These are phyloP conservation scores for Typhlichthys eigenmanni DNA, from an alignment of 2,797 vertebrate genomes.

Conservation along the genomic window DNA sequence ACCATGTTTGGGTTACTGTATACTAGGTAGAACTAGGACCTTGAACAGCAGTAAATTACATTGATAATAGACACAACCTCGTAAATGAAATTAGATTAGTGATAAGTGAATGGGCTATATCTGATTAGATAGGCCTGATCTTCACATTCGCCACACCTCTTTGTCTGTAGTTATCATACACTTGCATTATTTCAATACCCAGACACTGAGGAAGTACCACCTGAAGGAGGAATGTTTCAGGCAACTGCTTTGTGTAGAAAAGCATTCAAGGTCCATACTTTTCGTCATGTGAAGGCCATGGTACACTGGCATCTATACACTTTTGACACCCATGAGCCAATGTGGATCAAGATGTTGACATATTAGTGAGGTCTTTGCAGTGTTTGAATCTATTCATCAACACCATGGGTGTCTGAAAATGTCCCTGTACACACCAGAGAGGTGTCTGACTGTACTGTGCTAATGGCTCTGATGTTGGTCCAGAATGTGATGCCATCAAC, in stretches of 20 bases:
- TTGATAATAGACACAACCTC: constrained; percentile 21
- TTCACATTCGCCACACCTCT: no score
- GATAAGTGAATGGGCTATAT: background rate
- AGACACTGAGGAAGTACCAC: background rate
- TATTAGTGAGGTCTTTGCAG: constrained; percentile 14
- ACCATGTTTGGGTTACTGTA: constrained; percentile 14
- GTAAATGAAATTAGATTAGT: background rate
- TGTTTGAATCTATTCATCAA: constrained; percentile 19
- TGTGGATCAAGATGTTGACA: constrained; percentile 6
- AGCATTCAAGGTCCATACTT: background rate
- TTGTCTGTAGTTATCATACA: no score
- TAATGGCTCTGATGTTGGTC: constrained; percentile 59
- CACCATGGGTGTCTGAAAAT: constrained; percentile 12
- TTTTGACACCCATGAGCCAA: no score
- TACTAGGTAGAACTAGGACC: constrained; percentile 6
- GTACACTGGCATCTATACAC: constrained; percentile 6
- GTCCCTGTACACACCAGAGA: constrained; percentile 15
- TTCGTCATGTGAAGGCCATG: constrained; percentile 10
- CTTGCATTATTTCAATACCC: background rate
- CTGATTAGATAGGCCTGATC: no score
- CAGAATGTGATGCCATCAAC: constrained; percentile 33
- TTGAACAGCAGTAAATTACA: constrained; percentile 39
- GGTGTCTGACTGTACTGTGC: constrained; percentile 43
- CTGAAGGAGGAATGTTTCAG: background rate
- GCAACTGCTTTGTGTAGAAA: constrained; percentile 2